A percentile compares a stretch with the other conserved stretches of the same genome.
Conservation (phyloP, 2,113 vertebrate genomes). For the Eulemur rufifrons region DNA sequence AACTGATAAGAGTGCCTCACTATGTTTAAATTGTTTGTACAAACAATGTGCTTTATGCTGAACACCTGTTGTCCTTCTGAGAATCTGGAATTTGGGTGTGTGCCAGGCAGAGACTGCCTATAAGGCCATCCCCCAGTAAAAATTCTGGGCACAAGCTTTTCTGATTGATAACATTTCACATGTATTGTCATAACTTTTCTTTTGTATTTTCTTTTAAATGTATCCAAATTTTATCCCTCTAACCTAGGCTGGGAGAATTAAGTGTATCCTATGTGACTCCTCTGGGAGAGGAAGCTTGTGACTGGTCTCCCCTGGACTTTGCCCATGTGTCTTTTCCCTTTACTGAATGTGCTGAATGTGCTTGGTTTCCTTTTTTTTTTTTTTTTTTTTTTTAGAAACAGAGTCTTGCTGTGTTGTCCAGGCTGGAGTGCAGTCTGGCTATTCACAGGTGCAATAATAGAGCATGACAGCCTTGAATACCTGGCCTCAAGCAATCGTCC, state of each 20-base stretch:
- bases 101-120: not conserved
- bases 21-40: not conserved
- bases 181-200: not conserved
- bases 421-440: not conserved
- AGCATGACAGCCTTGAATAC: not conserved
- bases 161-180: not conserved
- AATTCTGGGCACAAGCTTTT: not conserved
- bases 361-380: not conserved
- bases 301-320: not conserved
- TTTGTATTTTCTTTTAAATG: not conserved
- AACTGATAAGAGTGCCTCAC: not conserved
- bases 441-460: not conserved
- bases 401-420: not conserved
- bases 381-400: not conserved
- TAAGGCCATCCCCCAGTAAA: not conserved
- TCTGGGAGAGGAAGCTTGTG: not conserved
- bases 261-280: not conserved
- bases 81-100: not conserved
- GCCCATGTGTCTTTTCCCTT: not conserved
- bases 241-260: not conserved
- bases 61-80: not conserved
- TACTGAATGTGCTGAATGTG: too few relatives aligned
- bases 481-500: not conserved
- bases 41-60: not conserved
- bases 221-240: not conserved